These are phyloP conservation scores for Manis pentadactyla DNA, from an alignment of 2,797 vertebrate species.

Conservation along the genomic window DNA sequence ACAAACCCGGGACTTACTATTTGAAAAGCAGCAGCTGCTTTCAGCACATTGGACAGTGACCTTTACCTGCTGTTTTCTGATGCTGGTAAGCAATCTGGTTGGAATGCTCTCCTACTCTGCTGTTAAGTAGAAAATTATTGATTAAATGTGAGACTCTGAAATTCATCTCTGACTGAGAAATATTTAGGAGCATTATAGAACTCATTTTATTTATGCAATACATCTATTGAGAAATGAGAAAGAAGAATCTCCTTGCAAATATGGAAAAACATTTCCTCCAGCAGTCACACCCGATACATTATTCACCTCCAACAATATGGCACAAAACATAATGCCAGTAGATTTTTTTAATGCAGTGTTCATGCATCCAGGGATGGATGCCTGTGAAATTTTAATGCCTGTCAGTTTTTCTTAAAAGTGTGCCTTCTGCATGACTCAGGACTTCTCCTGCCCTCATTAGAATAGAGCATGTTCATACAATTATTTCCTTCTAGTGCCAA, in stretches of 20 bases:
- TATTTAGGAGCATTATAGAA: slow-evolving; percentile 41
- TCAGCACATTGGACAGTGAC: slow-evolving; percentile 62
- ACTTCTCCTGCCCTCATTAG: background rate
- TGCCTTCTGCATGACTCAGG: background rate
- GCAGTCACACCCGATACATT: slow-evolving; percentile 72
- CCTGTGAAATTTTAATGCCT: slow-evolving; percentile 41
- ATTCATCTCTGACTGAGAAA: slow-evolving; percentile 41
- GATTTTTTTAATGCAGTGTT: slow-evolving; percentile 7
- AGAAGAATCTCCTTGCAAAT: slow-evolving; percentile 29
- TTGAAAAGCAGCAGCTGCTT: slow-evolving; percentile 19
- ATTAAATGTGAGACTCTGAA: slow-evolving; percentile 45
- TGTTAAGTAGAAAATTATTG: slow-evolving; percentile 9
- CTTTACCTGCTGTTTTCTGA: background rate
- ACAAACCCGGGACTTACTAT: background rate
- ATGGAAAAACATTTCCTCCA: slow-evolving; percentile 65
- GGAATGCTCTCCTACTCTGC: background rate
- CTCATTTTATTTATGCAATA: slow-evolving; percentile 29
- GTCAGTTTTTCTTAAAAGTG: slow-evolving; percentile 47
- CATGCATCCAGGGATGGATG: background rate
- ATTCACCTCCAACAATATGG: slow-evolving; percentile 77
- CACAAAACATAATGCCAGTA: slow-evolving; percentile 57
- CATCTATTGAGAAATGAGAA: slow-evolving; percentile 4
- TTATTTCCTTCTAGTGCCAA: background rate
- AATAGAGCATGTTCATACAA: background rate
- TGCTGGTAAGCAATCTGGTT: background rate